phyloP scores from a whole-genome alignment of 2,888 invertebrate genomes.

The Dusona sp. region DNA sequence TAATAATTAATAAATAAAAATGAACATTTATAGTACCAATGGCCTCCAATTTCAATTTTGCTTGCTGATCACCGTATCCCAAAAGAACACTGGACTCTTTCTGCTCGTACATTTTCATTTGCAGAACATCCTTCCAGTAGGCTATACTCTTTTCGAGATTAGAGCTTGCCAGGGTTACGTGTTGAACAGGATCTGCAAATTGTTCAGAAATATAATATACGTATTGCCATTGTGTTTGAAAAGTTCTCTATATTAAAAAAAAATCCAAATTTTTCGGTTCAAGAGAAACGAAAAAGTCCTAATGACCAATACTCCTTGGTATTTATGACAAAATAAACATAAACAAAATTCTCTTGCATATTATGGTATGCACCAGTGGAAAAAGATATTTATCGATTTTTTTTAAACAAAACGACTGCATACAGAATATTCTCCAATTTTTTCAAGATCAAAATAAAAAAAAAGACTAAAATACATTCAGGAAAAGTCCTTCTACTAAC shows the following conservation, averaged over 20 bases:
- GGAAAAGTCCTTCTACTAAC: no score
- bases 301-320: no score
- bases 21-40: constrained; percentile 86
- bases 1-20: background rate
- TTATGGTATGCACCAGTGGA: no score
- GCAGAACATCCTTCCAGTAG: constrained; percentile 94
- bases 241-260: background rate
- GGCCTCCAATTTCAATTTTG: constrained; percentile 91
- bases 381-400: no score
- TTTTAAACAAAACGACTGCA: no score
- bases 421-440: no score
- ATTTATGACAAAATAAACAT: no score
- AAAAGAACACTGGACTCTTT: constrained; percentile 88
- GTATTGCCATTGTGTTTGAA: background rate
- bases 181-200: constrained; percentile 90
- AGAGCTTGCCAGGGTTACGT: constrained; percentile 92
- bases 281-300: no score
- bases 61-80: constrained; percentile 90
- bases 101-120: constrained; percentile 90
- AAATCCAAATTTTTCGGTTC: no score
- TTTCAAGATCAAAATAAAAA: no score
- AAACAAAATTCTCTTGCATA: no score
- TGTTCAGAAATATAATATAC: constrained; percentile 21
- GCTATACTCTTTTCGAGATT: constrained; percentile 90
- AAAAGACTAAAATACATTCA: no score